Base-by-base conservation (phyloP, 2,113 vertebrate genomes). In the Otis tarda region DNA sequence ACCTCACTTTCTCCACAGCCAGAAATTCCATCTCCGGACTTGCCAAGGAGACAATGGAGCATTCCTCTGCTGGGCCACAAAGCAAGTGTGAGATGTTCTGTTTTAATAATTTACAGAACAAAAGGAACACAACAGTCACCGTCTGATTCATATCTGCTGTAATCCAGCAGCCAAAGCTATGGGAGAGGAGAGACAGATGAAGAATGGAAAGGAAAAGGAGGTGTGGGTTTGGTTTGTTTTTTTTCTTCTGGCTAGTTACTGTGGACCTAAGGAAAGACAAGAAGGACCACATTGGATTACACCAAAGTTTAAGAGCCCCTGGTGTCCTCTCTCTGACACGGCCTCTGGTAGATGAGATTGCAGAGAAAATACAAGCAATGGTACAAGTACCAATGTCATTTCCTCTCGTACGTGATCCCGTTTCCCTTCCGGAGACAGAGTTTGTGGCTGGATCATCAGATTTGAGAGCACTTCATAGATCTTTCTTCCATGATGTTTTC, bases 11-110 rank as follows among this genome's bases (percentile, higher is more conserved):
- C 89, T 97, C 93, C 96, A 76, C 3, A 24, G 80, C 77, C 91
- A 96, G 91, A 96, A 96, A 87, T 92, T 96, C 78, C 77, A 83
- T 74, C 74, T 94, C 61, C 0, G 28, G 53, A 60, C 86, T 91
- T 96, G 91, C 94, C 95, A 89, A 89, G 61, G 45, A 69, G 2
- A 94, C 90, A 94, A 87, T 79, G 53, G 53, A 94, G 47, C 73
- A 37, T 94, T 94, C 87, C 89, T 94, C 88, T 81, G 27, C 69
- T 93, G 81, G 74, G 67, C 87, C 81, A 82, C 80, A 93, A 68
- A 93, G 74, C 81, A 90, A 94, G 90, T 91, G 95, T 97, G 91
- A 97, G 92, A 94, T 65, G 61, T 87, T 95, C 94, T 95, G 92
- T 76, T 95, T 94, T 94, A 92, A 87, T 94, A 27, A 74, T 96